Conservation (phyloP, 2,113 vertebrate species). For the Cephalopholis sonnerati region DNA sequence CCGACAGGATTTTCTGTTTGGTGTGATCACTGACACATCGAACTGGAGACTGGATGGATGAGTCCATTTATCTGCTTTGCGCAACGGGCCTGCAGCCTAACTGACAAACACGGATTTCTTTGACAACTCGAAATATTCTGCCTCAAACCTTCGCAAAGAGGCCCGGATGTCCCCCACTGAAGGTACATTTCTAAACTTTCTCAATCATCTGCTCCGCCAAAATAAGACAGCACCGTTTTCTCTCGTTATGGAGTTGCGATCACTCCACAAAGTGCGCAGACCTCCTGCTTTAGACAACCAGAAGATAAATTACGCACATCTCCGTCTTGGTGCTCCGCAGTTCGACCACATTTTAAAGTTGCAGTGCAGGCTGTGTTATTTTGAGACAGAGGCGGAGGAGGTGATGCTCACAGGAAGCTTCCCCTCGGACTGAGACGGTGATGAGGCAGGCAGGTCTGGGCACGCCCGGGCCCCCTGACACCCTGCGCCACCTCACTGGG, state of each 20-base stretch:
- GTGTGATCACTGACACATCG: not conserved
- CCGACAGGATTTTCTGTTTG: not conserved
- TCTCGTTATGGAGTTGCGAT: not conserved
- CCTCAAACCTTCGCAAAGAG: not conserved
- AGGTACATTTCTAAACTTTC: not conserved
- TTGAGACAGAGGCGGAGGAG: slow-evolving; percentile 23
- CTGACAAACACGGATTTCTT: slow-evolving; percentile 16
- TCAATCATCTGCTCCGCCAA: not conserved
- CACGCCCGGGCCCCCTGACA: slow-evolving; percentile 78
- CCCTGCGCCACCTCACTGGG: slow-evolving; percentile 66
- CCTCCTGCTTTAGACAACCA: not conserved
- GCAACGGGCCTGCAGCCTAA: slow-evolving; percentile 6
- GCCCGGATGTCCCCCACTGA: not conserved
- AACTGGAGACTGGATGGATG: slow-evolving; percentile 6
- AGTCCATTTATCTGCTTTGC: not conserved
- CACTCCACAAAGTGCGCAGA: not conserved
- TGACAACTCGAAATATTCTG: not conserved
- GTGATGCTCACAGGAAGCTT: slow-evolving; percentile 56
- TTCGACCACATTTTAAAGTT: not conserved
- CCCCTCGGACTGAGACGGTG: slow-evolving; percentile 64
- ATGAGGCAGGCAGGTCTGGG: slow-evolving; percentile 81
- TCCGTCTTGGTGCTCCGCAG: not conserved
- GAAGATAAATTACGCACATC: not conserved
- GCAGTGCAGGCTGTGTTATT: slow-evolving; percentile 15
- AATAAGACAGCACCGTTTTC: not conserved